Evolutionary conservation across 2,888 invertebrate genomes (phyloP), one percentile per base, ranked within the genome.

Genomic region (Caenorhabditis wallacei): DNA sequence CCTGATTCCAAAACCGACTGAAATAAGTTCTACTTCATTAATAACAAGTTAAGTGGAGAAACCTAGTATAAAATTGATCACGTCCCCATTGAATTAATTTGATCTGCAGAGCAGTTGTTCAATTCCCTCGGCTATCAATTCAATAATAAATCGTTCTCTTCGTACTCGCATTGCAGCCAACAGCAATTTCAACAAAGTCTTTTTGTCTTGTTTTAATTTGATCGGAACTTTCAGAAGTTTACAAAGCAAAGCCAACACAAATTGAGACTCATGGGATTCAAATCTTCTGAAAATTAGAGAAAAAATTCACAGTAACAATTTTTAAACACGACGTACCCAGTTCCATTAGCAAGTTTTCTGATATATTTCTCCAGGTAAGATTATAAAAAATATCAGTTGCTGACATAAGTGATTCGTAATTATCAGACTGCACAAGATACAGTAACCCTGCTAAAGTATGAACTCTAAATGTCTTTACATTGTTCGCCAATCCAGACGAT

Each of bases 341-440:
- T 43, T 24, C 69, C 78, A 56, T 46, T 78, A 1, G 63, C 61
- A 0, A 78, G 35, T 18, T 54, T 74, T 16, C 18, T 78, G 18
- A 78, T 8, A 37, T 24, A 69, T 37, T 61, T 61, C 24, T 78
- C 78, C 30, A 85, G 18, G 30, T 61, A 83, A 0, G 56, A 51
- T 0, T 80, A 76, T 13, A 83, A n/a, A n/a, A n/a, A 16, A 81
- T 46, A 18, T 81, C 80, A 22, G 78, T 70, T 5, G 81, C 57
- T 3, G 70, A 66, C 20, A 76, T 68, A 18, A 84, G 51, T 0
- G 74, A 59, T 7, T 90, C 90, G n/a, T 82, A 51, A 1, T 84
- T 71, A 59, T 85, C 80, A 10, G 89, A 88, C 63, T 90, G 90
- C n/a, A 90, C 80, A 24, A 90, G 61, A 57, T 90, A 90, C 16